Evolutionary conservation across 23 tunicate species (phyloP).

Genomic region (Styela plicata): DNA sequence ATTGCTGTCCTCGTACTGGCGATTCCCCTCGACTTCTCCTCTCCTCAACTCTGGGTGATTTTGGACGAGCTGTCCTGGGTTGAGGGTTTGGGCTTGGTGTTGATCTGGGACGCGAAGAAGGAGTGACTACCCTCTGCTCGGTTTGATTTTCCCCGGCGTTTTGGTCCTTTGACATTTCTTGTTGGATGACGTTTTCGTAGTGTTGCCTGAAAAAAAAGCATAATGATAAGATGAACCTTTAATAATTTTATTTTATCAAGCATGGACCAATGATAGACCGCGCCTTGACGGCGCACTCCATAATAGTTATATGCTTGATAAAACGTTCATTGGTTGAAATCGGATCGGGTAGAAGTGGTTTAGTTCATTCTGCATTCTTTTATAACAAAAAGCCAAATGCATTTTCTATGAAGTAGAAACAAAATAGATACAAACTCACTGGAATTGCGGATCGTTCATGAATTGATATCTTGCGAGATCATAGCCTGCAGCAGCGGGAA

Average conservation of each 20-base stretch:
- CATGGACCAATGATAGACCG: too few species aligned
- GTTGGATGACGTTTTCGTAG: slow-evolving; percentile 25
- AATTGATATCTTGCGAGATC: slow-evolving; percentile 1
- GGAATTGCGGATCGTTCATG: slow-evolving; percentile 18
- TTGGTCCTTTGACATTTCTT: slow-evolving; percentile 19
- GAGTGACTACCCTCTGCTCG: neutral
- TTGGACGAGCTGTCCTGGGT: neutral
- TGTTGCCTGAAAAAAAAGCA: slow-evolving; percentile 11
- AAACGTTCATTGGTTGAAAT: too few species aligned
- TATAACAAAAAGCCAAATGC: too few species aligned
- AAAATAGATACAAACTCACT: neutral
- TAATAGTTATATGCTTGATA: too few species aligned
- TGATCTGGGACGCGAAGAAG: neutral
- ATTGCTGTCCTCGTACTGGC: slow-evolving; percentile 4
- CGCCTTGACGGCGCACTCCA: too few species aligned
- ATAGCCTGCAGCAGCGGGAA: neutral
- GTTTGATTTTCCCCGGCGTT: neutral
- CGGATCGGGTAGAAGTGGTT: too few species aligned
- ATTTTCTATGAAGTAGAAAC: too few species aligned
- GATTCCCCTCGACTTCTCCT: slow-evolving; percentile 1
- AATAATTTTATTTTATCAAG: neutral
- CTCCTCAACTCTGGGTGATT: neutral
- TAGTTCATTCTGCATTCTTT: too few species aligned
- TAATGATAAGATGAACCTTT: neutral
- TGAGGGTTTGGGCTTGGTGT: slow-evolving; percentile 3